Evolutionary conservation across 2,888 invertebrate genomes (phyloP), one percentile per base, ranked within the genome.

Genomic region (Pheosia tremula): DNA sequence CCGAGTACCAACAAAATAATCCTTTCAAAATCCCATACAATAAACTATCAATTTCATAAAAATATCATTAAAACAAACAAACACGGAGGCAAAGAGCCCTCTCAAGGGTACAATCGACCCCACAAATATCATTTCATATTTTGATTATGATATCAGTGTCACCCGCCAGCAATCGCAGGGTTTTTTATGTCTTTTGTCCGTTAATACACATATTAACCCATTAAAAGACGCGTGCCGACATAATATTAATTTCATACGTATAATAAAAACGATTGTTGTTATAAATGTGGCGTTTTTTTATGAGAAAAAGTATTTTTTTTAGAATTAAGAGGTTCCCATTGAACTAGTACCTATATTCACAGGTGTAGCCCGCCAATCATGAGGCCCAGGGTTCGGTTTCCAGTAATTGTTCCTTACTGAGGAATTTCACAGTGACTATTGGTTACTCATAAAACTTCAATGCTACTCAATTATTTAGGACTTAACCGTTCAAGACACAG

Each of bases 111-210:
- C 72, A 75, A 68, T 75, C 72, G 68, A 65, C 82, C 83, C 83
- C 82, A 78, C 70, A 84, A 89, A 89, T 89, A 89, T 90, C 83
- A 89, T 88, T 89, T 91, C 91, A 93, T 93, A 93, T 93, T 93
- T 93, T 90, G 91, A 93, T 93, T 91, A 91, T 90, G 90, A 91
- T 92, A 93, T 93, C 92, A 91, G 85, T 89, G 90, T 88, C 90
- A 82, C 85, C 86, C 86, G 85, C 82, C 75, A 71, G 71, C 75
- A 70, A 66, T 60, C 68, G 68, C 64, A 67, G 74, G 70, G 65
- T 83, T 90, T 91, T 91, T 90, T 90, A 86, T 87, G 77, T 76
- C 88, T 72, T 81, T 91, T 92, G 88, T 90, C 74, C 82, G 78
- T 83, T 92, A 92, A 93, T 91, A 92, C 92, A 89, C 91, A 84